These are phyloP conservation scores for Melanotaenia trifasciata DNA, from an alignment of 2,797 vertebrate genomes.

Conservation along the genomic window DNA sequence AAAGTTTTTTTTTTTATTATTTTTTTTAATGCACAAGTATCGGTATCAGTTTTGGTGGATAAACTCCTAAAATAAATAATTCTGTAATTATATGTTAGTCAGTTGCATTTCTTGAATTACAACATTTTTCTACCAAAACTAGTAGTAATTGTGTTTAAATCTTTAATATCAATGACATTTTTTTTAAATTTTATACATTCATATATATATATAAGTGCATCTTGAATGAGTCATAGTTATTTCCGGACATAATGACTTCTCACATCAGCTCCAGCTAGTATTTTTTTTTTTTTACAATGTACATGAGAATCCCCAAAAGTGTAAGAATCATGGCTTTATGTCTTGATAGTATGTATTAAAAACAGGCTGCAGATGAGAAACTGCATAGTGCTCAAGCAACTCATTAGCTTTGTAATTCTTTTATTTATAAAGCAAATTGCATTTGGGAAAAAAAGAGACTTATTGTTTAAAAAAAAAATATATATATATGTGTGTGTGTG, in stretches of 20 bases:
- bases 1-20: no score
- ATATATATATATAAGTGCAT: neutral
- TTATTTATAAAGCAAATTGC: neutral
- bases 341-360: neutral
- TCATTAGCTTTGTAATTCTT: neutral
- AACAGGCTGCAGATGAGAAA: conserved; percentile 6
- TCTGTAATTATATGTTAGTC: neutral
- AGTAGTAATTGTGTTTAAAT: neutral
- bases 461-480: no score
- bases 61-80: no score
- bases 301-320: neutral
- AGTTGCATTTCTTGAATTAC: neutral
- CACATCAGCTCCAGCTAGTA: neutral
- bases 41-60: neutral
- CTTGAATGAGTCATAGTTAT: conserved; percentile 33
- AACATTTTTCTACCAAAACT: neutral
- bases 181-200: neutral
- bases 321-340: neutral
- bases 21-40: neutral
- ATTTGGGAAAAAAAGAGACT: neutral
- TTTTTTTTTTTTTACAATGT: neutral
- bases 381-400: neutral
- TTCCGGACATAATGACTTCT: conserved; percentile 17
- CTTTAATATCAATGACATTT: neutral
- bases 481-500: no score